These are phyloP conservation scores for Drosophila kepulauana DNA, from an alignment of 1,140 invertebrate species.

Conservation along the genomic window DNA sequence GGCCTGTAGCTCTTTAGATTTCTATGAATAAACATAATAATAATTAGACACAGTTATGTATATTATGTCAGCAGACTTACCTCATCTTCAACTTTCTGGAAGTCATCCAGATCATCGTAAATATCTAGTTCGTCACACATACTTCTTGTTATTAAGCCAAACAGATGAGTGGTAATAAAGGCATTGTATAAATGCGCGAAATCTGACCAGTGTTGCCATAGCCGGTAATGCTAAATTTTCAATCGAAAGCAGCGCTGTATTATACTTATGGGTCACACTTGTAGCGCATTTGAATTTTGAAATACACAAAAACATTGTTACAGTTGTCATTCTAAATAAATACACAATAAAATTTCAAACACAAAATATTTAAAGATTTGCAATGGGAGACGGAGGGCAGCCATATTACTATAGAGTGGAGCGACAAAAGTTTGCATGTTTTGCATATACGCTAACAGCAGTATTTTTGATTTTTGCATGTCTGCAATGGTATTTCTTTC, in stretches of 20 bases:
- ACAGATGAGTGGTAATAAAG: not conserved
- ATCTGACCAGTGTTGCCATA: conserved; percentile 26
- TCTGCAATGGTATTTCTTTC: conserved; percentile 44
- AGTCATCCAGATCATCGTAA: conserved; percentile 79
- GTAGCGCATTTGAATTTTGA: conserved; percentile 10
- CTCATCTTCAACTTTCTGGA: conserved; percentile 68
- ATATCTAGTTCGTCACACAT: conserved; percentile 71
- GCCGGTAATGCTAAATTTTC: not conserved
- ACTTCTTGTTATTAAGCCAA: conserved; percentile 27
- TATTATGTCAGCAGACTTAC: conserved; percentile 28
- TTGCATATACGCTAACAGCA: conserved; percentile 12
- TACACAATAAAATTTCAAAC: not conserved
- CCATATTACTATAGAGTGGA: conserved; percentile 14
- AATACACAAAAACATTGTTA: not conserved
- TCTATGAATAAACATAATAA: conserved; percentile 46
- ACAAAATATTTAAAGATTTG: not conserved
- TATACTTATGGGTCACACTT: conserved; percentile 36
- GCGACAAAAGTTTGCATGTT: conserved; percentile 18
- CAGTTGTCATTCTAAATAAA: not conserved
- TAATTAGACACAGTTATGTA: not conserved
- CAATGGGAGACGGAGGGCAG: conserved; percentile 6
- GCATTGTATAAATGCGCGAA: conserved; percentile 43
- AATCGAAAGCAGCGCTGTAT: conserved; percentile 8
- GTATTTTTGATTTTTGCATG: conserved; percentile 1
- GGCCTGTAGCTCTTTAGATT: conserved; percentile 68